Conservation (phyloP, 1,140 invertebrate species). For the Chrysomallon squamiferum region DNA sequence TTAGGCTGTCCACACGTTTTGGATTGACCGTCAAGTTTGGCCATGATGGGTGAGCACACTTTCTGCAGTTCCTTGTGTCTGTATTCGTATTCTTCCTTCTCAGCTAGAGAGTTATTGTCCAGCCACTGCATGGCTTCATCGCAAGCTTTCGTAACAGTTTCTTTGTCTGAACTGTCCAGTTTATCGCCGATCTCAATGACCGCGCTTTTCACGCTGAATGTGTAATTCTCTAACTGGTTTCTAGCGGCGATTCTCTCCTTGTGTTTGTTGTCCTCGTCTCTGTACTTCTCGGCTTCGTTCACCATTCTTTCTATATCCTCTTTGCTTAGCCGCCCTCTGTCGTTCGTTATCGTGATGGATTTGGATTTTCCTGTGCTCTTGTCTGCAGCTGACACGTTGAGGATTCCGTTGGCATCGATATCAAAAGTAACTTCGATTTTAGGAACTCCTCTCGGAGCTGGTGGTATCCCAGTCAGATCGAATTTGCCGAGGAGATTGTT, state of each 20-base stretch:
- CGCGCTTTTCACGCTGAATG: slow-evolving; percentile 90
- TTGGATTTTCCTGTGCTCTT: slow-evolving; percentile 73
- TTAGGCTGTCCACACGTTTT: slow-evolving; percentile 1
- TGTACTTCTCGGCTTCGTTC: slow-evolving; percentile 93
- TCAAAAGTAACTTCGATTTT: slow-evolving; percentile 74
- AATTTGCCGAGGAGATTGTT: slow-evolving; percentile 88
- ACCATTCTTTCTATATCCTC: slow-evolving; percentile 97
- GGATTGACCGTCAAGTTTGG: slow-evolving; percentile 64
- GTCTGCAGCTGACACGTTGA: slow-evolving; percentile 64
- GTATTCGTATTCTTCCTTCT: slow-evolving; percentile 60
- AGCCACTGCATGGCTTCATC: slow-evolving; percentile 94
- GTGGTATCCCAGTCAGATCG: slow-evolving; percentile 89
- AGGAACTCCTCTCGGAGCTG: slow-evolving; percentile 89
- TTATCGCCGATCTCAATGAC: slow-evolving; percentile 72
- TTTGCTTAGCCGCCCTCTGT: slow-evolving; percentile 86
- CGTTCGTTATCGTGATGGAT: slow-evolving; percentile 95
- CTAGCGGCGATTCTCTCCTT: slow-evolving; percentile 82
- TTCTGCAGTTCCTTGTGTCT: slow-evolving; percentile 56
- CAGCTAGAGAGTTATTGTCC: slow-evolving; percentile 80
- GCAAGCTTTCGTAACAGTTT: slow-evolving; percentile 85
- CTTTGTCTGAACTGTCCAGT: slow-evolving; percentile 82
- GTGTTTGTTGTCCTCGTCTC: slow-evolving; percentile 83
- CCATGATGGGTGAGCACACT: slow-evolving; percentile 62
- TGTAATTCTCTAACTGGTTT: slow-evolving; percentile 67
- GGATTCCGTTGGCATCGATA: slow-evolving; percentile 68